Percentiles rank a stretch among this genome's conserved stretches.
Evolutionary conservation across 2,888 invertebrate species (phyloP).

Genomic region (Drosophila prolongata): DNA sequence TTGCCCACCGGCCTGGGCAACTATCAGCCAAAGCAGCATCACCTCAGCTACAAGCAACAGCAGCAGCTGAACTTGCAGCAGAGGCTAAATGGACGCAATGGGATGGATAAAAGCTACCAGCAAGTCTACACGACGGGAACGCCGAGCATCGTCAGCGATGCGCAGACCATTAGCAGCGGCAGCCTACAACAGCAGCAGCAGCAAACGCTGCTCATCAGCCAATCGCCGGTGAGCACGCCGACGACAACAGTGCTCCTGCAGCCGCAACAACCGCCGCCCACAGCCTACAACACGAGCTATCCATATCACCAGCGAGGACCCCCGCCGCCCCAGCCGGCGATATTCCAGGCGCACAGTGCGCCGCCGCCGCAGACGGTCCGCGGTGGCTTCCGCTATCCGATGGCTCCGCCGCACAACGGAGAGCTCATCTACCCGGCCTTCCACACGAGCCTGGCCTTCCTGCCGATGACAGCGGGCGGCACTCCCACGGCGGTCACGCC

Average conservation of each 20-base stretch:
- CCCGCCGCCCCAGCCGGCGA: constrained; percentile 73
- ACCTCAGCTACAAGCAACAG: constrained; percentile 81
- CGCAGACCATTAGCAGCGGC: constrained; percentile 46
- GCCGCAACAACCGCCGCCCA: constrained; percentile 65
- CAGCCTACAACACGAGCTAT: constrained; percentile 76
- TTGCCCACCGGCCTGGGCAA: constrained; percentile 32
- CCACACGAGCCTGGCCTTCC: constrained; percentile 74
- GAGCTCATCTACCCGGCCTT: constrained; percentile 86
- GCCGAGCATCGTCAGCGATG: constrained; percentile 54
- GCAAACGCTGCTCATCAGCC: constrained; percentile 80
- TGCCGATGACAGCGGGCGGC: constrained; percentile 66
- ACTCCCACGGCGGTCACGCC: constrained; percentile 69
- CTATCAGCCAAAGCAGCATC: constrained; percentile 72
- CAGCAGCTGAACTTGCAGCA: constrained; percentile 81
- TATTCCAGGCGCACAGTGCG: constrained; percentile 79
- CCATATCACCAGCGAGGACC: constrained; percentile 80
- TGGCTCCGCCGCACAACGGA: constrained; percentile 85
- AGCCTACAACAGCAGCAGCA: constrained; percentile 55
- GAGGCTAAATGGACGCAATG: constrained; percentile 82
- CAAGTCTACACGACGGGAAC: constrained; percentile 70
- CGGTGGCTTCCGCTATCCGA: constrained; percentile 82
- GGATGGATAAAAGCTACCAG: constrained; percentile 68
- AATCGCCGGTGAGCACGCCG: constrained; percentile 76
- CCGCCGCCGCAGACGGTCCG: constrained; percentile 73
- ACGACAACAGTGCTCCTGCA: constrained; percentile 75